phyloP scores from a whole-genome alignment of 2,113 vertebrate species.

The Hemiscyllium ocellatum region DNA sequence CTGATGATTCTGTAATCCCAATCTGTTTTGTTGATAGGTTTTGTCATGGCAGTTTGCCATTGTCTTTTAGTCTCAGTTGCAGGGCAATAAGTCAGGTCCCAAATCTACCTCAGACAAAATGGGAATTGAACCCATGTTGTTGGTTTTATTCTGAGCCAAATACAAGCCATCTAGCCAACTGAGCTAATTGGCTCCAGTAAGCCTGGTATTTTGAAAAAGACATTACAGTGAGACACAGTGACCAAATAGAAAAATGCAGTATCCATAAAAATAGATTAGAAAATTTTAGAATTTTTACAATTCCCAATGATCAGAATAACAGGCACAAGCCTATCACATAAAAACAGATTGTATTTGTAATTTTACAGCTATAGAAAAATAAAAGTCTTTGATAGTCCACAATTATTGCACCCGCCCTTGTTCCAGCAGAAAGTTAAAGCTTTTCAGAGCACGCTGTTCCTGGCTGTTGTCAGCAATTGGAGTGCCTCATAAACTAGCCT shows the following conservation, averaged over 20 bases:
- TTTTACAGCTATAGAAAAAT: neutral
- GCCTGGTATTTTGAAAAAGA: neutral
- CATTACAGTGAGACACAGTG: neutral
- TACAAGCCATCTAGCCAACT: no score
- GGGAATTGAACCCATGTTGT: neutral
- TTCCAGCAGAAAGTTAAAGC: neutral
- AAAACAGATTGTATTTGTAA: neutral
- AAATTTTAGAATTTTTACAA: neutral
- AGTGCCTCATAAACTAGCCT: neutral
- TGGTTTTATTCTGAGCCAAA: neutral
- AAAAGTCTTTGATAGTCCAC: neutral
- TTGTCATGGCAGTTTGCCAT: neutral
- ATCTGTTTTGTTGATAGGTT: neutral
- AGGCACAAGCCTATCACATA: neutral
- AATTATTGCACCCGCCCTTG: neutral
- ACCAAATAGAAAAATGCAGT: neutral
- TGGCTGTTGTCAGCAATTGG: neutral
- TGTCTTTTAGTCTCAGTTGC: neutral
- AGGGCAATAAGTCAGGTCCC: no score
- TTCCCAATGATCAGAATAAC: neutral
- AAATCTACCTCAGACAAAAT: no score
- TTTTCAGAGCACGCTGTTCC: neutral
- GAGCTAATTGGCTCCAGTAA: no score
- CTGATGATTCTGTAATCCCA: neutral
- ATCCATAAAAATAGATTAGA: neutral